Evolutionary conservation across 2,888 invertebrate genomes (phyloP), one percentile per base, ranked within the genome.

Genomic region (Drosophila dives): DNA sequence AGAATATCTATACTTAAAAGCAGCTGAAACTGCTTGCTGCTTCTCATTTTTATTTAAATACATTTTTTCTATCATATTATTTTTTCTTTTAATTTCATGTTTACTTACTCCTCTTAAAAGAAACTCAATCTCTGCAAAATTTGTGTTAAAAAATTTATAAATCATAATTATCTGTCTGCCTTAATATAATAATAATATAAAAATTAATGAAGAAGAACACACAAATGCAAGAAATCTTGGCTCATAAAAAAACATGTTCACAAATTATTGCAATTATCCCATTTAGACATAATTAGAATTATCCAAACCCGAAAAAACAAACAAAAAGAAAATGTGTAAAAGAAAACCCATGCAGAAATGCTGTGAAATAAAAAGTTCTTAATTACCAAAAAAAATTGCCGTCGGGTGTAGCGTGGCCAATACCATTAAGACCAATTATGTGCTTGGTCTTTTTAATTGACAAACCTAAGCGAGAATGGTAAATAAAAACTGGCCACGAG

Each of bases 391-490:
- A 29, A 61, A 23, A 8, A 38, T 4, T 10, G 53, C 40, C 67
- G 45, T 51, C 49, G 20, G 42, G 42, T 32, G 42, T 36, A 50
- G 33, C 29, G 29, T 40, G n/a, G 23, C 8, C 12, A 29, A 48
- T 23, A 45, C 20, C 48, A 56, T 63, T 54, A 40, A 49, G 40
- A 32, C 51, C 59, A 72, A 76, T 78, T 78, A 76, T 63, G 55
- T 80, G 81, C 64, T 66, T 61, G 45, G 51, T 26, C 49, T 59
- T 29, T 53, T 81, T 70, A 70, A 76, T 81, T 72, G 62, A 75
- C 73, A 69, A 77, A 81, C 64, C 29, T 29, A 29, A 29, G 29
- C 29, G 29, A 29, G 6, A 45, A 10, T 23, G 45, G 45, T 11
- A 26, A 26, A 26, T 17, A 8, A 15, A 20, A 58, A 33, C 40